A percentile compares a stretch with the other conserved stretches of the same genome.
These are phyloP conservation scores for Allygus modestus DNA, from an alignment of 2,888 invertebrate species.

Conservation along the genomic window DNA sequence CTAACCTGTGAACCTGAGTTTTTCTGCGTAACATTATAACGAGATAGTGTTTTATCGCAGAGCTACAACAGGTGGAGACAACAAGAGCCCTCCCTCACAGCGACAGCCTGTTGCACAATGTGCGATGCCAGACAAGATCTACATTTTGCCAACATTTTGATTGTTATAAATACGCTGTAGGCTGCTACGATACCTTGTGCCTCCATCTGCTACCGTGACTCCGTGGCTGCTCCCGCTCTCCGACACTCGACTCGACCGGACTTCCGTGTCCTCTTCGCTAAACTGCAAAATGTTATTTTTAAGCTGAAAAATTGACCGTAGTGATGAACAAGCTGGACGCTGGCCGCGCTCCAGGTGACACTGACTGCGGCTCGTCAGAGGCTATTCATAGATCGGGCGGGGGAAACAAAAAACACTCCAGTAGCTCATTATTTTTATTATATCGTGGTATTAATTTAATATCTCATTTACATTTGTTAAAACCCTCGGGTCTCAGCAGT, in stretches of 20 bases:
- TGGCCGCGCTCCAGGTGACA: constrained; percentile 45
- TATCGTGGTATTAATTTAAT: constrained; percentile 63
- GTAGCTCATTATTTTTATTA: constrained; percentile 55
- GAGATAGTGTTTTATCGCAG: not conserved
- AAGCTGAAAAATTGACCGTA: constrained; percentile 18
- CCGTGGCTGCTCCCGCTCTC: not conserved
- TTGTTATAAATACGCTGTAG: constrained; percentile 61
- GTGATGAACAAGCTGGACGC: constrained; percentile 45
- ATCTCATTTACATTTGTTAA: constrained; percentile 62
- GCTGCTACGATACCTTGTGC: constrained; percentile 40
- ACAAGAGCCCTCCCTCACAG: not conserved
- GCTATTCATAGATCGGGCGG: constrained; percentile 23
- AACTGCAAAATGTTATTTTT: constrained; percentile 56
- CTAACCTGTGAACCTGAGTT: not conserved
- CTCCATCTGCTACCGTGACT: constrained; percentile 14
- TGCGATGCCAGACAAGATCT: constrained; percentile 27
- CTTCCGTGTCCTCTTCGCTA: constrained; percentile 8
- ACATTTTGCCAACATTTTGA: constrained; percentile 47
- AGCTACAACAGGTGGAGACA: not conserved
- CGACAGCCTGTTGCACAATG: constrained; percentile 49
- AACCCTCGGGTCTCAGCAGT: constrained; percentile 39
- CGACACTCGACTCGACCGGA: constrained; percentile 12
- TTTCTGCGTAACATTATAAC: constrained; percentile 20
- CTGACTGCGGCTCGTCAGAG: constrained; percentile 9
- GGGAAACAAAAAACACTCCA: constrained; percentile 33